Percentiles rank a stretch among this genome's conserved stretches.
Evolutionary conservation across 2,797 vertebrate species (phyloP).

Genomic region (Hypotaenidia philippensis): DNA sequence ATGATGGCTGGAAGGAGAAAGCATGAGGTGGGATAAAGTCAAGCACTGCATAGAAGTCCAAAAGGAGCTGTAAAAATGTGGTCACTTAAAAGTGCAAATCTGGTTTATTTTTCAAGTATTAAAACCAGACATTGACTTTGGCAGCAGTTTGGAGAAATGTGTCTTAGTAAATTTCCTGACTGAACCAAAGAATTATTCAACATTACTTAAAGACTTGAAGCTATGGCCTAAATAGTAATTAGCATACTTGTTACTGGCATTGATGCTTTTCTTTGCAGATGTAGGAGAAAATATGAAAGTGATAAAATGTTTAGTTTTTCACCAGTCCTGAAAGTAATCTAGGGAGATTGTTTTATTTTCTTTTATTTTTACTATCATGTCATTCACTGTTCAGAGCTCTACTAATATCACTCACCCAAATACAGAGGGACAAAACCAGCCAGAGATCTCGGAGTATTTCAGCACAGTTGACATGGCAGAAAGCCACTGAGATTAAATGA

Average conservation of each 20-base stretch:
- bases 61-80: slow-evolving; percentile 76
- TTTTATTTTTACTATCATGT: not conserved
- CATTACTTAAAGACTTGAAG: slow-evolving; percentile 80
- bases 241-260: slow-evolving; percentile 78
- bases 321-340: slow-evolving; percentile 35
- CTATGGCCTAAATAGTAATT: slow-evolving; percentile 77
- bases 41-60: slow-evolving; percentile 20
- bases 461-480: not conserved
- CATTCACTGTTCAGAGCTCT: slow-evolving; percentile 21
- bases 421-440: not conserved
- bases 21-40: slow-evolving; percentile 47
- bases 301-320: slow-evolving; percentile 67
- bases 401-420: not conserved
- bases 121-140: slow-evolving; percentile 83
- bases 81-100: slow-evolving; percentile 81
- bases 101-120: slow-evolving; percentile 83
- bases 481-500: not conserved
- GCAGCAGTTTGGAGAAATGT: slow-evolving; percentile 79
- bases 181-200: slow-evolving; percentile 76
- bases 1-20: slow-evolving; percentile 28
- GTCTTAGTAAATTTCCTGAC: slow-evolving; percentile 82
- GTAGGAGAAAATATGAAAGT: slow-evolving; percentile 66
- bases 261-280: slow-evolving; percentile 67
- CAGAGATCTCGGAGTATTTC: not conserved
- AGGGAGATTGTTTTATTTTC: slow-evolving; percentile 9